These are phyloP conservation scores for Argynnis bischoffii DNA, from an alignment of 2,888 invertebrate species.

Conservation along the genomic window DNA sequence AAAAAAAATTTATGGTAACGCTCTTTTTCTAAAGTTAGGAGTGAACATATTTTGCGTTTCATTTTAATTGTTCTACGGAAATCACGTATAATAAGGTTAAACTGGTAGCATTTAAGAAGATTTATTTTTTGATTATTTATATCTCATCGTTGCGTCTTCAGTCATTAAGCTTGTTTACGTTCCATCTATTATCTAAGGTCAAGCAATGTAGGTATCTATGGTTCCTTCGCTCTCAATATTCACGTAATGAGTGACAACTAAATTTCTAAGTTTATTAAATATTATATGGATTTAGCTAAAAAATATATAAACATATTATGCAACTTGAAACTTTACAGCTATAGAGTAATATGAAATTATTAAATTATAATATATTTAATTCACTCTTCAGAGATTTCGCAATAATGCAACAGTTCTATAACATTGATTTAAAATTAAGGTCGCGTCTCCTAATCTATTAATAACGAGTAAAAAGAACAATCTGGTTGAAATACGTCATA, in stretches of 20 bases:
- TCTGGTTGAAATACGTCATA: slow-evolving; percentile 11
- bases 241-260: not conserved
- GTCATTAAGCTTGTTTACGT: slow-evolving; percentile 21
- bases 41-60: not conserved
- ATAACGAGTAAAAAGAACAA: slow-evolving; percentile 5
- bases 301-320: no score
- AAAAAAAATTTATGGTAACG: slow-evolving; percentile 6
- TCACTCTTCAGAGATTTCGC: not conserved
- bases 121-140: slow-evolving; percentile 4
- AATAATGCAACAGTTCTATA: slow-evolving; percentile 7
- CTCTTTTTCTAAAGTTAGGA: not conserved
- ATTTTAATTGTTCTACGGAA: slow-evolving; percentile 1
- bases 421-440: slow-evolving; percentile 14
- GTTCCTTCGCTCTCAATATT: not conserved
- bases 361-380: no score
- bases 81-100: not conserved
- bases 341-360: no score
- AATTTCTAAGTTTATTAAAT: slow-evolving; percentile 1
- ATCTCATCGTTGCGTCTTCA: slow-evolving; percentile 3
- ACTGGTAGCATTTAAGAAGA: not conserved
- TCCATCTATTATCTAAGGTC: slow-evolving; percentile 26
- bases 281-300: no score
- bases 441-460: slow-evolving; percentile 6
- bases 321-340: no score
- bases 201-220: slow-evolving; percentile 13